These are phyloP conservation scores for Clarias laeviceps DNA, from an alignment of 2,797 vertebrate species.

Conservation along the genomic window DNA sequence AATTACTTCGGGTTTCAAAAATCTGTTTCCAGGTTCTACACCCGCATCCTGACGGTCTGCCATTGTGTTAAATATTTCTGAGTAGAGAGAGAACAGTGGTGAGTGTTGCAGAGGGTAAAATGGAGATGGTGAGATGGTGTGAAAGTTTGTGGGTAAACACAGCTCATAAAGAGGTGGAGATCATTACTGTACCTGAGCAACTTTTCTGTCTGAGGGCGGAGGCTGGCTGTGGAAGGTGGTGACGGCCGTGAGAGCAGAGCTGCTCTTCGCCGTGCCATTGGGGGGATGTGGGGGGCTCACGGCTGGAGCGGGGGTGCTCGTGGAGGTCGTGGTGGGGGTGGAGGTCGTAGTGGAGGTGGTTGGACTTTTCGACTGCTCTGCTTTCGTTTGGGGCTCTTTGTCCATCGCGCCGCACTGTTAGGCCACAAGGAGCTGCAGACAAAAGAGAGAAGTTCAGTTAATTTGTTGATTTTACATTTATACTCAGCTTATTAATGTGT, in stretches of 20 bases:
- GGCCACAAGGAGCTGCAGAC: slow-evolving; percentile 52
- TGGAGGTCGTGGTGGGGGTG: slow-evolving; percentile 24
- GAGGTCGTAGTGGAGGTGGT: slow-evolving; percentile 17
- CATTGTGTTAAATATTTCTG: background rate
- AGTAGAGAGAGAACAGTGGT: background rate
- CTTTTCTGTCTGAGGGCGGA: slow-evolving; percentile 70
- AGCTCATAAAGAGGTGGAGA: background rate
- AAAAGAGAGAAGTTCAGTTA: background rate
- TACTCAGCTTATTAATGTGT: too few relatives aligned
- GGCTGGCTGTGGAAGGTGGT: slow-evolving; percentile 78
- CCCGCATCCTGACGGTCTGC: background rate
- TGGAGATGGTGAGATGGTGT: background rate
- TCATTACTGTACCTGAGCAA: slow-evolving; percentile 67
- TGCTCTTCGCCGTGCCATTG: slow-evolving; percentile 68
- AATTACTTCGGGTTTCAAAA: background rate
- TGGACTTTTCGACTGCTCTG: slow-evolving; percentile 50
- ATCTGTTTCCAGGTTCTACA: background rate
- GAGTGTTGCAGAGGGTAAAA: background rate
- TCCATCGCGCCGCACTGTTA: slow-evolving; percentile 54
- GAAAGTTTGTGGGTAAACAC: background rate
- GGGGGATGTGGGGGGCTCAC: slow-evolving; percentile 62
- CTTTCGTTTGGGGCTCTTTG: slow-evolving; percentile 54
- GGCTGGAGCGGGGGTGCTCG: slow-evolving; percentile 46
- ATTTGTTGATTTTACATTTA: background rate
- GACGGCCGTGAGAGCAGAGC: slow-evolving; percentile 67